phyloP scores from a whole-genome alignment of 2,113 vertebrate genomes.

The Tricholaema leucomelas region DNA sequence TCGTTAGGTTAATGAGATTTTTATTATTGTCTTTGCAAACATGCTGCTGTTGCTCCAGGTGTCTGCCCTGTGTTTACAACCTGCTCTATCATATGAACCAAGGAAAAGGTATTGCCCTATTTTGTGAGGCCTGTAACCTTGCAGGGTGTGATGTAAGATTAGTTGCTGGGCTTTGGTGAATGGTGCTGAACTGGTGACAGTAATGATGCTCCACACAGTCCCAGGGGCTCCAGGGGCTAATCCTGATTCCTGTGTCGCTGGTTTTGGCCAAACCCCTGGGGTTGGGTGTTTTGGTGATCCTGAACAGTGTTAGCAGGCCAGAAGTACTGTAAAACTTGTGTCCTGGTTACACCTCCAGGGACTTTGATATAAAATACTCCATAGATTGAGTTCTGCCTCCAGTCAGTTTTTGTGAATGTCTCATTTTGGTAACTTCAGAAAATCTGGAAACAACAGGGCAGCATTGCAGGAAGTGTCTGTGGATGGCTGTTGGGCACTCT shows the following conservation, averaged over 20 bases:
- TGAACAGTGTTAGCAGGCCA: neutral
- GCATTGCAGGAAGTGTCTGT: fast-evolving
- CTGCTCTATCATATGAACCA: neutral
- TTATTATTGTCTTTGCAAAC: neutral
- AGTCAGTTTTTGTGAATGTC: neutral
- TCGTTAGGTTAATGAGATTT: conserved; percentile 33
- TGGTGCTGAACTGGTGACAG: fast-evolving
- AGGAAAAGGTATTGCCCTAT: neutral
- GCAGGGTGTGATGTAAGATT: neutral
- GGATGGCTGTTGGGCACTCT: neutral
- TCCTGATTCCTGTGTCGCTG: neutral
- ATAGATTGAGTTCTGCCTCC: fast-evolving
- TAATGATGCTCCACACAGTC: neutral
- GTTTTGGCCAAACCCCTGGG: neutral
- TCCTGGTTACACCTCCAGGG: neutral
- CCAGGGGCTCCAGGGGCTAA: fast-evolving
- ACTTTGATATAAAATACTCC: neutral
- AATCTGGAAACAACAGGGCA: neutral
- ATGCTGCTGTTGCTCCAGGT: neutral
- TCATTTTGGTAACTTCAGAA: neutral
- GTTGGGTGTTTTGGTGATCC: neutral
- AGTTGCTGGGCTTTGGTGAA: neutral
- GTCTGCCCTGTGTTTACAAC: neutral
- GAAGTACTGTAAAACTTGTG: neutral
- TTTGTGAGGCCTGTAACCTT: neutral